Base-by-base conservation (phyloP, 2,888 invertebrate genomes). In the Melinopterus prodromus region DNA sequence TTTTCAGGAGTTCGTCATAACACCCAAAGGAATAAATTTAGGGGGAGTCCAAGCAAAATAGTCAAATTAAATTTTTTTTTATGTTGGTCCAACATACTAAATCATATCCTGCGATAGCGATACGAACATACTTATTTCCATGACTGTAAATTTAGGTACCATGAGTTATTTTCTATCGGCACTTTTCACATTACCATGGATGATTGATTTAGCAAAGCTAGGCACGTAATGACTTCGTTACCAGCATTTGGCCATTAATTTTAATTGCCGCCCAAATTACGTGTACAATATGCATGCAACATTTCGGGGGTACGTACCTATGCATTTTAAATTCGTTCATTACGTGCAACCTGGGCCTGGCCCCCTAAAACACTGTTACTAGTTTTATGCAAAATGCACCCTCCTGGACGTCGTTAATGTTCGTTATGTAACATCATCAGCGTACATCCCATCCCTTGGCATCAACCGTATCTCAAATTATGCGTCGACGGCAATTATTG, bases 251-350 rank as follows among this genome's bases (percentile, higher is more conserved):
- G 53, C 53, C 53, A 53, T 53, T 53, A 53, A 53, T 53, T 53
- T 53, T 53, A 53, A 53, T 53, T 53, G 53, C 53, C 53, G 53
- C 53, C 53, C 53, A 53, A 53, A 53, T 53, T 53, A 53, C 53
- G 53, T 53, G 53, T 53, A 53, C 53, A 53, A 53, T 53, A 53
- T 53, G 53, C 53, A 53, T 53, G 53, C 53, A 53, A 53, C 53
- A 53, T 53, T 53, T 53, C 53, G 53, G 53, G 12, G 53, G 53
- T 53, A 53, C 53, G 53, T 53, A 53, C 53, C 53, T 53, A 53
- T 53, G 53, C 53, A 53, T 53, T 53, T 53, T 53, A 53, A 53
- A 53, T 53, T 53, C 53, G 53, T 53, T 53, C 53, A 53, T 53
- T 53, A 53, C 53, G 53, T 12, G 53, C 53, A 12, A 12, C 53